Base-by-base conservation (phyloP, 2,797 vertebrate genomes). In the Choloepus didactylus region DNA sequence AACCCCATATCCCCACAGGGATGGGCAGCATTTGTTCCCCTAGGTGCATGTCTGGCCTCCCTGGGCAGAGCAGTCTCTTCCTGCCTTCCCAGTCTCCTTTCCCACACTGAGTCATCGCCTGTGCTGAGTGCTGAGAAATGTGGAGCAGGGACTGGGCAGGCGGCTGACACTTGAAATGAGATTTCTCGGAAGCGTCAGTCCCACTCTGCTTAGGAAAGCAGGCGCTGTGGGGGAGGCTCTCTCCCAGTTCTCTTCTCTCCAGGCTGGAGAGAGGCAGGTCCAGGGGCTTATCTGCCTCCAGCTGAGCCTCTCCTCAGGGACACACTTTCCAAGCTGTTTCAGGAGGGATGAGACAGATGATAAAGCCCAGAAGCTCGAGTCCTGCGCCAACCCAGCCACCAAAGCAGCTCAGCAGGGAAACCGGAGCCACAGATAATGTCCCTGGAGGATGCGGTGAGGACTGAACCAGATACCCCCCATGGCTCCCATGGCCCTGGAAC, bases 31-130 rank as follows among this genome's bases (percentile, higher is more conserved):
- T 79, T 62, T n/a, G 35, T 49, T 64, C 59, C 29, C 80, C 38
- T 5, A 2, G 67, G 69, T 7, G 10, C 46, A 51, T 80, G 10
- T 35, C 79, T 44, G 72, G 69, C 38, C 81, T 18, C 21, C 64
- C 62, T 3, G 18, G 44, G 91, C 69, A 76, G 51, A 82, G 44
- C 21, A 56, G 16, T 19, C 54, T 56, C 54, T 21, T 6, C 54
- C 54, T 27, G 29, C 23, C 70, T 44, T 31, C 41, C 35, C 1
- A 2, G 27, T 75, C 19, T n/a, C 46, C 75, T 54, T 76, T 92
- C 93, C 87, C 29, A 1, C 88, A 19, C 49, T 97, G 88, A 97
- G 59, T 96, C 97, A 95, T 80, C n/a, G 1, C 49, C 59, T 4
- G 0, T 1, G 44, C 49, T 54, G 19, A 73, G 51, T 25, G 0